Percentiles rank a stretch among this genome's conserved stretches.
phyloP scores from a whole-genome alignment of 2,888 invertebrate species.

The Neoascia interrupta region DNA sequence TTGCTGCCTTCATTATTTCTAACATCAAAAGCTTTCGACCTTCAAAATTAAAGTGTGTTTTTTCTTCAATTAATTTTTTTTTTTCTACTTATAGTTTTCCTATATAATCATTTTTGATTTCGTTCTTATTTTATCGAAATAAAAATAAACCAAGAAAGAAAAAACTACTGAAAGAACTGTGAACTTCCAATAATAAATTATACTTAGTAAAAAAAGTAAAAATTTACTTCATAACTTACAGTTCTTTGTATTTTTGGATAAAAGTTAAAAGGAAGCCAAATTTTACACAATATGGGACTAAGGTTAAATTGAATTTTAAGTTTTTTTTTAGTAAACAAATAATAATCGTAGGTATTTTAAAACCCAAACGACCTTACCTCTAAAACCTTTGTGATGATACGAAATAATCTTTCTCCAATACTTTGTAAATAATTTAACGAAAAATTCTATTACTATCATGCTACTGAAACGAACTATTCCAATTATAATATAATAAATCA shows the following conservation, averaged over 20 bases:
- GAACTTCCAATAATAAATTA: conserved; percentile 24
- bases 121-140: conserved; percentile 13
- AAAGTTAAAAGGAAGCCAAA: background rate
- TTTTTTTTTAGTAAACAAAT: conserved; percentile 25
- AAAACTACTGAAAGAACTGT: conserved; percentile 56
- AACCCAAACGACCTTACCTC: conserved; percentile 28
- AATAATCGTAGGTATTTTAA: conserved; percentile 24
- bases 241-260: conserved; percentile 62
- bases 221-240: conserved; percentile 69
- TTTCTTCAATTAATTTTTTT: conserved; percentile 9
- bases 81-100: conserved; percentile 6
- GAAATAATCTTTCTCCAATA: conserved; percentile 38
- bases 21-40: conserved; percentile 67
- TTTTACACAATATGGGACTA: conserved; percentile 30
- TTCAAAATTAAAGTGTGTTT: conserved; percentile 46
- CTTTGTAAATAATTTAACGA: conserved; percentile 51
- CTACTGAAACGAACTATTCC: conserved; percentile 33
- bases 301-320: conserved; percentile 36
- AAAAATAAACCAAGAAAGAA: conserved; percentile 25
- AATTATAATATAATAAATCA: conserved; percentile 21
- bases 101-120: background rate
- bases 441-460: conserved; percentile 42
- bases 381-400: conserved; percentile 52
- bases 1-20: conserved; percentile 36
- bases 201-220: conserved; percentile 17